A percentile compares a stretch with the other conserved stretches of the same genome.
phyloP scores from a whole-genome alignment of 2,797 vertebrate species.

The Manis crassicaudata region DNA sequence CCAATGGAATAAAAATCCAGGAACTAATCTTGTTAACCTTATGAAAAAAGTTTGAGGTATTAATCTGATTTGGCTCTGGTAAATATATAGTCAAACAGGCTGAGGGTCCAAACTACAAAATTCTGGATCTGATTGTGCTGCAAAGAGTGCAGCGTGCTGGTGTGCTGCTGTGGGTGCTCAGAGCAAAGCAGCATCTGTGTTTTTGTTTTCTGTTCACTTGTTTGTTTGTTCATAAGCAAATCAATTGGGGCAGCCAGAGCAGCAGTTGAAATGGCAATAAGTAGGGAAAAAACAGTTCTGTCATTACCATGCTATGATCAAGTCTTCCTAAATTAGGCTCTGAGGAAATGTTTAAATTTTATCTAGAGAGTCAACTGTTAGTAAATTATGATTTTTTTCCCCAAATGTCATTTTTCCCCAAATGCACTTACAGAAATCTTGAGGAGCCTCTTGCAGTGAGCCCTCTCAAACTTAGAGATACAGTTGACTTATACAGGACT shows the following conservation, averaged over 20 bases:
- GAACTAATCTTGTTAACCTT: not conserved
- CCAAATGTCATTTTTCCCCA: not conserved
- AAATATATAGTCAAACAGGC: not conserved
- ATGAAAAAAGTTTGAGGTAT: not conserved
- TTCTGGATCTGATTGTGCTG: not conserved
- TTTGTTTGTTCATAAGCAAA: not conserved
- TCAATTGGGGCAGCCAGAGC: fast-evolving
- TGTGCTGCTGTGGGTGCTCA: not conserved
- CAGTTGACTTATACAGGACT: not conserved
- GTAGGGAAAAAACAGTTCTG: not conserved
- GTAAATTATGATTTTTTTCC: not conserved
- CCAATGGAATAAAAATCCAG: not conserved
- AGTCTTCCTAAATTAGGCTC: not conserved
- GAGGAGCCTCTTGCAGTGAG: fast-evolving
- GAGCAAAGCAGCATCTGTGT: not conserved
- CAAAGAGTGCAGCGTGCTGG: not conserved
- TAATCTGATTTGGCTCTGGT: not conserved
- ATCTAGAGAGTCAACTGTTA: not conserved
- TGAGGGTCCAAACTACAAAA: fast-evolving
- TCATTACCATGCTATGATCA: not conserved
- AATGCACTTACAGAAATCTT: not conserved
- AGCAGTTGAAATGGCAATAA: not conserved
- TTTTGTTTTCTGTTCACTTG: not conserved
- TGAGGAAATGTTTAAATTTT: not conserved
- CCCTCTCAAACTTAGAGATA: not conserved